Evolutionary conservation across 1,140 invertebrate species (phyloP), one percentile per base, ranked within the genome.

Genomic region (Cyclargus thomasi): DNA sequence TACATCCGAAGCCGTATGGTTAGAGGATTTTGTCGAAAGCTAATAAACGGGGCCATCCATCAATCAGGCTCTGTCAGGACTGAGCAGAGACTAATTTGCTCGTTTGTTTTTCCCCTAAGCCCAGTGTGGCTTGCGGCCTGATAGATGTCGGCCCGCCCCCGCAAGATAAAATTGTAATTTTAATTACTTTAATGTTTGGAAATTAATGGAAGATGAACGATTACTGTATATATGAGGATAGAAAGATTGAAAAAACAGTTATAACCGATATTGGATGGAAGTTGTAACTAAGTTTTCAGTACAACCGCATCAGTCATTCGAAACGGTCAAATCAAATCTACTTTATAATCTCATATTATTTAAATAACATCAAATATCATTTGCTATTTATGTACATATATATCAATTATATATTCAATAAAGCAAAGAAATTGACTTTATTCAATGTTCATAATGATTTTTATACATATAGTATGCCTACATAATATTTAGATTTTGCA

Each of bases 31-130:
- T 72, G 74, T 81, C 73, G 73, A 55, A 80, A 80, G 79, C 78
- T 86, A 86, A 88, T 86, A 66, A 66, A 66, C 57, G 53, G 8
- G 21, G 57, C 69, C 81, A 88, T 86, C 81, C 78, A 88, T 88
- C 85, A 86, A 88, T 88, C 85, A 86, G 79, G 79, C 78, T 82
- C 80, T 80, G 83, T 83, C 82, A 70, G 69, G 63, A 59, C 68
- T 71, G 72, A 75, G 79, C 71, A 70, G 72, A 64, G 80, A 78
- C 85, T 86, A 85, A 88, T 88, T 88, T 83, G 79, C 85, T 80
- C 85, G 82, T 88, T 86, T 86, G 82, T 86, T 86, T 84, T 78
- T 79, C 76, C 80, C 72, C 76, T 81, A 83, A 86, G 57, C 81
- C 83, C 75, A 66, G 67, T 70, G 67, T 68, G 74, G 74, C 71